Percentiles rank a stretch among this genome's conserved stretches.
phyloP scores from a whole-genome alignment of 2,888 invertebrate species.

The Heliconius ethilla region DNA sequence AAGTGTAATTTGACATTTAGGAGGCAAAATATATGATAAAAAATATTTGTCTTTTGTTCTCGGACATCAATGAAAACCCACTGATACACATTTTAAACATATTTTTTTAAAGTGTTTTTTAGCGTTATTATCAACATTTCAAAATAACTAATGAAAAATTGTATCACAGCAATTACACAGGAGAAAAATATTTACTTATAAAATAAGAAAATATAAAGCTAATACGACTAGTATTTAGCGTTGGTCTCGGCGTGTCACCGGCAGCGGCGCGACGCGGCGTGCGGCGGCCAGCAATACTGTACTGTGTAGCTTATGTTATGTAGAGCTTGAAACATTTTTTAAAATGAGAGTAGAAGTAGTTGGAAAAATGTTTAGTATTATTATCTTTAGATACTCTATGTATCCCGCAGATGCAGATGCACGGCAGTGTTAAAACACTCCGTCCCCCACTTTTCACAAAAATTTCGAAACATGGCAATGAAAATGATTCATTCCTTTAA shows the following conservation, averaged over 20 bases:
- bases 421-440: too few species aligned
- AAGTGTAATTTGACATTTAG: too few species aligned
- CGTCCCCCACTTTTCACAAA: too few species aligned
- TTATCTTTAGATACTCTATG: too few species aligned
- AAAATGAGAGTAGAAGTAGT: not conserved
- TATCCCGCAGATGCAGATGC: too few species aligned
- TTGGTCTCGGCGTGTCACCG: slow-evolving; percentile 4
- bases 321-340: not conserved
- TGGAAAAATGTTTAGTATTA: too few species aligned
- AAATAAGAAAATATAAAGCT: slow-evolving; percentile 10
- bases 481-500: too few species aligned
- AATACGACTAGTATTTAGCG: not conserved
- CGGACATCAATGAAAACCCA: too few species aligned
- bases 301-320: not conserved
- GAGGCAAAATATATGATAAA: too few species aligned
- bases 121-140: not conserved
- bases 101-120: not conserved
- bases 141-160: not conserved
- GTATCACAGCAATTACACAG: not conserved
- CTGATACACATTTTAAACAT: too few species aligned
- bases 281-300: not conserved
- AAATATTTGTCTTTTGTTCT: too few species aligned
- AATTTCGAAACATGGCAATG: too few species aligned
- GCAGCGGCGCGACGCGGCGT: not conserved
- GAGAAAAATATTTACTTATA: not conserved